A percentile compares a stretch with the other conserved stretches of the same genome.
These are phyloP conservation scores for Falco cherrug DNA, from an alignment of 2,797 vertebrate species.

Conservation along the genomic window DNA sequence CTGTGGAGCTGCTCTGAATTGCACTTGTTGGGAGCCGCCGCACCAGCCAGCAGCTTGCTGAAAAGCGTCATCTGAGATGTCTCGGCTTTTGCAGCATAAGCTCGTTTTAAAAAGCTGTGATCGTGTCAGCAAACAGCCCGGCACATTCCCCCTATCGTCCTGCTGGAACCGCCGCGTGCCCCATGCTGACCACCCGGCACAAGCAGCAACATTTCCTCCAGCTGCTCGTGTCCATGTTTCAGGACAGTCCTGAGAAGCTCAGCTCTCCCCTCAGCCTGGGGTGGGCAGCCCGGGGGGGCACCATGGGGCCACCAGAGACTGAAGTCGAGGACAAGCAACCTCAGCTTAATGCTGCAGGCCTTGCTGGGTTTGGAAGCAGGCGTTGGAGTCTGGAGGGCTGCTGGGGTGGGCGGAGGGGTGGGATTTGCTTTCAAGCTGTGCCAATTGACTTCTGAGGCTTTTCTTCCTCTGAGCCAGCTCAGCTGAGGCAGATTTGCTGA, in stretches of 20 bases:
- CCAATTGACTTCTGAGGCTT: neutral
- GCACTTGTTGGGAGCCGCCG: neutral
- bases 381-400: neutral
- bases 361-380: neutral
- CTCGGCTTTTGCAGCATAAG: neutral
- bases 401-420: neutral
- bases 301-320: rapidly evolving
- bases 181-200: neutral
- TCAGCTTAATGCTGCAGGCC: neutral
- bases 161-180: neutral
- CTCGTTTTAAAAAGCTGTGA: constrained; percentile 22
- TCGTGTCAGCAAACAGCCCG: neutral
- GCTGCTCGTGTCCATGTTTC: neutral
- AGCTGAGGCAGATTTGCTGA: neutral
- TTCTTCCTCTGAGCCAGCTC: neutral
- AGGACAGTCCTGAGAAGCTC: neutral
- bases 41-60: neutral
- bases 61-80: neutral
- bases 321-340: neutral
- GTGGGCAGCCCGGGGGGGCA: rapidly evolving
- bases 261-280: neutral
- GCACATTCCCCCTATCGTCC: neutral
- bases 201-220: neutral
- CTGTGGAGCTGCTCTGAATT: neutral
- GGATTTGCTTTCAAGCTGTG: constrained; percentile 23